A percentile compares a stretch with the other conserved stretches of the same genome.
Evolutionary conservation across 23 tunicate species (phyloP).

Genomic region (Clavelina lepadiformis): DNA sequence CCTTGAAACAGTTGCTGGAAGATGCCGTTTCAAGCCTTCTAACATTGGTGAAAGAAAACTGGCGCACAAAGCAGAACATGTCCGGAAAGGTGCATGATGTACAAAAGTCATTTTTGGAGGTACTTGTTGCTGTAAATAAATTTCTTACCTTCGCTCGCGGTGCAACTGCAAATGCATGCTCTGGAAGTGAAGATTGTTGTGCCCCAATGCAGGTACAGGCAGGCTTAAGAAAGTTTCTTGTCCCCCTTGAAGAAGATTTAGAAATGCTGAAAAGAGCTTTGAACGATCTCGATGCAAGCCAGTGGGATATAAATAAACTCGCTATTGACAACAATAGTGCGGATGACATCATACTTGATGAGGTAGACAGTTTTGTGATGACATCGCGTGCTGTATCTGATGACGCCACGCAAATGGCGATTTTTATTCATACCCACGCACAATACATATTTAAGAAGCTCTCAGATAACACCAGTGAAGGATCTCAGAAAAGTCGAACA

Average conservation of each 20-base stretch:
- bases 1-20: conserved; percentile 60
- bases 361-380: conserved; percentile 90
- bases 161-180: conserved; percentile 61
- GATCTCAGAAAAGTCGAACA: not conserved
- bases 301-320: conserved; percentile 58
- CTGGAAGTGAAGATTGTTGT: conserved; percentile 11
- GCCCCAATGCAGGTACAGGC: conserved; percentile 33
- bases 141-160: conserved; percentile 64
- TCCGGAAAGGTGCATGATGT: conserved; percentile 43
- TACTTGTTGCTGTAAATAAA: conserved; percentile 45
- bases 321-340: conserved; percentile 30
- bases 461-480: not conserved
- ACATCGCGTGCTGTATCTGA: conserved; percentile 90
- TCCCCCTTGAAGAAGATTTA: conserved; percentile 81
- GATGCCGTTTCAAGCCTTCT: conserved; percentile 72
- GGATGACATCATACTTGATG: conserved; percentile 56
- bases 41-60: conserved; percentile 72
- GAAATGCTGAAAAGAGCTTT: conserved; percentile 72
- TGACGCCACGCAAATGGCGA: conserved; percentile 85
- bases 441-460: conserved; percentile 54
- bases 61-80: conserved; percentile 63
- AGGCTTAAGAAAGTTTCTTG: conserved; percentile 46
- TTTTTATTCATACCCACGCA: conserved; percentile 70
- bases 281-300: conserved; percentile 29
- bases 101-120: conserved; percentile 36